A percentile compares a stretch with the other conserved stretches of the same genome.
Conservation (phyloP, 2,113 vertebrate species). For the Lagenorhynchus albirostris region DNA sequence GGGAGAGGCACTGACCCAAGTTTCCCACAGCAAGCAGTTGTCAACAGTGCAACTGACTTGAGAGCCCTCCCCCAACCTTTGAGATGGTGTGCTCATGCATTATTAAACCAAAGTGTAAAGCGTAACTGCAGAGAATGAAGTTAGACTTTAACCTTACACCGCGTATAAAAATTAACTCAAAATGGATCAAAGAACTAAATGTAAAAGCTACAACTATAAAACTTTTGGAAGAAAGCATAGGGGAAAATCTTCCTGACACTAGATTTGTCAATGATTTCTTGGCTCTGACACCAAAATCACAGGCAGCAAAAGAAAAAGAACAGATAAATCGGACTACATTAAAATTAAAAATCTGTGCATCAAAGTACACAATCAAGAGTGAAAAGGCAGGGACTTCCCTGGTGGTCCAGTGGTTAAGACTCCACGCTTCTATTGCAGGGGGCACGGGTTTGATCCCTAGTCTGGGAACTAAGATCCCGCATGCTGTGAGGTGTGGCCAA, state of each 20-base stretch:
- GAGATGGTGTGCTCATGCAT: background rate
- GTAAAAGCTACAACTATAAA: background rate
- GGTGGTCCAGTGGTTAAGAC: background rate
- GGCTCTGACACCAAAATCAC: background rate
- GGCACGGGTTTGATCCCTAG: background rate
- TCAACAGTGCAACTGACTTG: background rate
- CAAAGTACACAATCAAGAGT: background rate
- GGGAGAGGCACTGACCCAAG: background rate
- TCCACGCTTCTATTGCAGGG: background rate
- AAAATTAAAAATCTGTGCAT: constrained; percentile 6
- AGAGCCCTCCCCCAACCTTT: background rate
- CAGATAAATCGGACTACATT: background rate
- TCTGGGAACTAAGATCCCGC: background rate
- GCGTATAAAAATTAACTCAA: background rate
- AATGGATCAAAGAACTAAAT: background rate
- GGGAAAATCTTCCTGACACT: background rate
- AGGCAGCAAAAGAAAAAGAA: background rate
- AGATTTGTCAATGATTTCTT: background rate
- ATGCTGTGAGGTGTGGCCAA: background rate
- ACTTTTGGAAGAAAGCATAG: background rate
- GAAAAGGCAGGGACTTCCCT: background rate
- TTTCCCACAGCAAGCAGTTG: background rate
- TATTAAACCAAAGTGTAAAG: background rate
- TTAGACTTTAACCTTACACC: background rate
- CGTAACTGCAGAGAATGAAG: background rate